Conservation (phyloP, 1,140 invertebrate genomes). For the Pseudomyrmex sp. region DNA sequence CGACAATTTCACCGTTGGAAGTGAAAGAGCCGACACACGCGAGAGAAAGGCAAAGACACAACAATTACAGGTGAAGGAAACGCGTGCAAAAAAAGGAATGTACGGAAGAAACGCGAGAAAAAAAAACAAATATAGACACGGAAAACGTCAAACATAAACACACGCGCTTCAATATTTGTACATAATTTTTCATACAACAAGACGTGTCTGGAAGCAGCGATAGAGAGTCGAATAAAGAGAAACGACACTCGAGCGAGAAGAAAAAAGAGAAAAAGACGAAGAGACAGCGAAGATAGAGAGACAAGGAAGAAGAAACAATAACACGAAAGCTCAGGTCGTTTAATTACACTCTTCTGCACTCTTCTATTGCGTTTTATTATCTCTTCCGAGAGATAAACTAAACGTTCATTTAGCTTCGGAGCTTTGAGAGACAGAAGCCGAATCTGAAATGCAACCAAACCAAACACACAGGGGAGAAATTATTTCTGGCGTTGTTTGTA, state of each 20-base stretch:
- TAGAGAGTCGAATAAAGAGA: constrained; percentile 3
- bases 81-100: constrained; percentile 12
- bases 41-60: neutral
- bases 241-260: neutral
- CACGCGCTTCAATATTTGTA: neutral
- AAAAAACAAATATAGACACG: constrained; percentile 36
- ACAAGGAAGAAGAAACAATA: neutral
- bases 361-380: neutral
- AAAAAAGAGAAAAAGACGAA: neutral
- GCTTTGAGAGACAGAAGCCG: neutral
- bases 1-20: no score
- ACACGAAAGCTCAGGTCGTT: neutral
- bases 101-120: constrained; percentile 1
- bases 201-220: neutral
- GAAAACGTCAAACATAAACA: constrained; percentile 45
- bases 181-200: neutral
- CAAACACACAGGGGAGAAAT: constrained; percentile 13
- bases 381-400: neutral
- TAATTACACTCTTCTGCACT: neutral
- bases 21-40: no score
- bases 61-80: neutral
- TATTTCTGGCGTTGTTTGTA: constrained; percentile 8
- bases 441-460: neutral
- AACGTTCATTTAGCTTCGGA: no score
- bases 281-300: neutral